These are phyloP conservation scores for Charina bottae DNA, from an alignment of 2,113 vertebrate species.

Conservation along the genomic window DNA sequence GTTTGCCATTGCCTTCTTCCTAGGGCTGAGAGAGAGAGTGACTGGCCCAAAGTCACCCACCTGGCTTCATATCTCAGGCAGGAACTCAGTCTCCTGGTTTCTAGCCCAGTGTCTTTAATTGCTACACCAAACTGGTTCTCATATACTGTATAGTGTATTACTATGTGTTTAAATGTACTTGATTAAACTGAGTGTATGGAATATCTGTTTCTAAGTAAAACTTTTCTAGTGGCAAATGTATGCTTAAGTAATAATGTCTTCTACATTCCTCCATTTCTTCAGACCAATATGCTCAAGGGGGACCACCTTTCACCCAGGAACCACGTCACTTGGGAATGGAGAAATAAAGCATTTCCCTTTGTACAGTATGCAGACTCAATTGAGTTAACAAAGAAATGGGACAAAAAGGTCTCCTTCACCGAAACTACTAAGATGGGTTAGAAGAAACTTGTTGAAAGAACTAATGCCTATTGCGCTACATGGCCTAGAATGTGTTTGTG, in stretches of 20 bases:
- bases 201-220: neutral
- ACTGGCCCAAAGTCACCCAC: too few relatives aligned
- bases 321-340: neutral
- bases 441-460: neutral
- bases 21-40: too few relatives aligned
- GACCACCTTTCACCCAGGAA: neutral
- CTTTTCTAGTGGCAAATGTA: neutral
- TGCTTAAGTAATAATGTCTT: neutral
- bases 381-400: neutral
- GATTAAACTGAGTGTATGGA: neutral
- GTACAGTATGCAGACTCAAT: neutral
- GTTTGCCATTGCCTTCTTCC: too few relatives aligned
- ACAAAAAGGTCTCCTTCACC: neutral
- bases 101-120: neutral
- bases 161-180: neutral
- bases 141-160: neutral
- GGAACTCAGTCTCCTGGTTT: neutral
- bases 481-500: neutral
- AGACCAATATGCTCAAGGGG: neutral
- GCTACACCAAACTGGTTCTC: neutral
- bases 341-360: neutral
- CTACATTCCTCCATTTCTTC: neutral
- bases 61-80: neutral
- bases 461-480: neutral
- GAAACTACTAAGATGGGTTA: neutral